These are phyloP conservation scores for Stegodyphus dumicola DNA, from an alignment of 1,140 invertebrate species.

Conservation along the genomic window DNA sequence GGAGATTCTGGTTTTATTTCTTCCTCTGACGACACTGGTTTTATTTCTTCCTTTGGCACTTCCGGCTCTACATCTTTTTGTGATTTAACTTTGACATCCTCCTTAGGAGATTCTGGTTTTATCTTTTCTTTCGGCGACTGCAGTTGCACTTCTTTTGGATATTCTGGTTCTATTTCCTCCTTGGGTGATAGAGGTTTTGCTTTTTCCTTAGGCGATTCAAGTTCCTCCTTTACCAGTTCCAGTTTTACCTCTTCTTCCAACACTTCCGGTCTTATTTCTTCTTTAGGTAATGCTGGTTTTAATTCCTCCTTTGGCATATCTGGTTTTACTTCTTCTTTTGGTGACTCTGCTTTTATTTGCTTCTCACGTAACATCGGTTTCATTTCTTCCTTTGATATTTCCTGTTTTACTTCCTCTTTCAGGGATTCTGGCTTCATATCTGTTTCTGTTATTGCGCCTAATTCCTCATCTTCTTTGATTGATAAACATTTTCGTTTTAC, in stretches of 20 bases:
- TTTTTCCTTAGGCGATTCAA: neutral
- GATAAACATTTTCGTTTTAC: neutral
- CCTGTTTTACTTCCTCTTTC: too few relatives aligned
- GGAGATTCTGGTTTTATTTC: neutral
- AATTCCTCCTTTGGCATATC: neutral
- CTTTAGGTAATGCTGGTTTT: neutral
- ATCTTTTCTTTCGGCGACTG: neutral
- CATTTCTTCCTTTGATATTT: neutral
- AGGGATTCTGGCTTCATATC: neutral
- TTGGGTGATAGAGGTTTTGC: too few relatives aligned
- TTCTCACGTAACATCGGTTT: neutral
- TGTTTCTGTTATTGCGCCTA: neutral
- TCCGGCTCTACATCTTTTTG: neutral
- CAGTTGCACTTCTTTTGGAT: neutral
- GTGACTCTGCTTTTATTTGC: neutral
- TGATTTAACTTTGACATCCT: too few relatives aligned
- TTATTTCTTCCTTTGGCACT: neutral
- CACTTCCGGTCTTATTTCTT: neutral
- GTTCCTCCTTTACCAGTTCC: neutral
- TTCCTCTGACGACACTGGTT: neutral
- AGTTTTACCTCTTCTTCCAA: neutral
- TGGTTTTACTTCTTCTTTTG: constrained; percentile 20
- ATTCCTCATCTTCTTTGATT: neutral
- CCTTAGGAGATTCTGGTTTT: too few relatives aligned
- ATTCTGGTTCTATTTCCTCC: too few relatives aligned